Conservation (phyloP, 92 coral and sea anemone genomes). For the Pocillopora grandis region DNA sequence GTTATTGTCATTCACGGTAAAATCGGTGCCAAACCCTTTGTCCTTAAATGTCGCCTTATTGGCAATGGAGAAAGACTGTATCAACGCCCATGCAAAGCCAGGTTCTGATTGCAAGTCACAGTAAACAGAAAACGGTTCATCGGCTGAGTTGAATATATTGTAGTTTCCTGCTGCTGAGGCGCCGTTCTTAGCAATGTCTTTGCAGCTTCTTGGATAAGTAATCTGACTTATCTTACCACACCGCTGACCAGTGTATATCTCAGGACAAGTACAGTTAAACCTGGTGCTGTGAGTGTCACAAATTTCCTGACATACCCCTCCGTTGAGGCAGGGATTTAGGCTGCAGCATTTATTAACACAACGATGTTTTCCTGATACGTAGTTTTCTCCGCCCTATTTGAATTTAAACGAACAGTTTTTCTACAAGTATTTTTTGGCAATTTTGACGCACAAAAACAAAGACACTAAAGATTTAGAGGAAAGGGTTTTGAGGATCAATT, state of each 20-base stretch:
- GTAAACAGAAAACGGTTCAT: conserved; percentile 28
- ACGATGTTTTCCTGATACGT: neutral
- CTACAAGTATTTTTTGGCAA: no score
- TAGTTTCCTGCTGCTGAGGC: conserved; percentile 9
- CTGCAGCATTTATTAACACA: conserved; percentile 16
- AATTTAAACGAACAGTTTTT: no score
- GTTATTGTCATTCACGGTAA: neutral
- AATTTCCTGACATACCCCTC: conserved; percentile 44
- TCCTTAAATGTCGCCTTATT: neutral
- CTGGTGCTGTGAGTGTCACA: conserved; percentile 24
- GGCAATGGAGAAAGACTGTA: conserved; percentile 34
- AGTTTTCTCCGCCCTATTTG: neutral
- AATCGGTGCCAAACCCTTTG: neutral
- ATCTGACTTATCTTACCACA: conserved; percentile 8
- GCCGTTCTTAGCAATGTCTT: conserved; percentile 17
- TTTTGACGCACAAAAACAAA: no score
- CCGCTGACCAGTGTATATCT: conserved; percentile 3
- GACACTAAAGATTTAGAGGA: no score
- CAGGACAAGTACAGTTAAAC: conserved; percentile 33
- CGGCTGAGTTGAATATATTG: neutral
- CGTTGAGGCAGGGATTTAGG: conserved; percentile 46
- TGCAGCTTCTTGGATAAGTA: conserved; percentile 9
- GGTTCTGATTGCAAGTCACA: conserved; percentile 31
- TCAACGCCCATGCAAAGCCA: conserved; percentile 22
- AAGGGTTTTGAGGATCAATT: no score